phyloP scores from a whole-genome alignment of 1,140 invertebrate species.

The Diuraphis noxia region DNA sequence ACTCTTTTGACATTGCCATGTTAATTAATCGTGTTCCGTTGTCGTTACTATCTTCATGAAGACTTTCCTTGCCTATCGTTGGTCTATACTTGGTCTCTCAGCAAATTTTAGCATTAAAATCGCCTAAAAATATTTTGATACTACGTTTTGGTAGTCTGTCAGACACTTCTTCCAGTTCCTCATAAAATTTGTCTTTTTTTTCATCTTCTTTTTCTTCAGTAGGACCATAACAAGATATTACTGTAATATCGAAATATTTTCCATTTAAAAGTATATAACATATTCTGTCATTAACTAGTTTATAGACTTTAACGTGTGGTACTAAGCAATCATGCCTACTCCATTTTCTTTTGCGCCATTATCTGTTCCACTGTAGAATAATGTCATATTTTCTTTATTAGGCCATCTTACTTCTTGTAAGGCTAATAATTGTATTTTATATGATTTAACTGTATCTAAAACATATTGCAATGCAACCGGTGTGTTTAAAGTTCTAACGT shows the following conservation, averaged over 20 bases:
- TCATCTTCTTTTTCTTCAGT: conserved; percentile 50
- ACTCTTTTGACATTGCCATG: conserved; percentile 10
- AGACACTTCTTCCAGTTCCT: conserved; percentile 32
- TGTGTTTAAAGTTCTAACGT: conserved; percentile 53
- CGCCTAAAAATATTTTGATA: conserved; percentile 37
- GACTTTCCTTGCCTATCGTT: background rate
- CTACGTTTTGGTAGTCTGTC: conserved; percentile 46
- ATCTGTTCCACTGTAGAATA: conserved; percentile 40
- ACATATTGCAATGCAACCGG: conserved; percentile 50
- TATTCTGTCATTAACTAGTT: conserved; percentile 45
- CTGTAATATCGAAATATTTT: conserved; percentile 35
- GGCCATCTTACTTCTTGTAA: conserved; percentile 55
- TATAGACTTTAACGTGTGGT: no score
- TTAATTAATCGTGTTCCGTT: conserved; percentile 54
- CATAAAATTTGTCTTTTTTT: conserved; percentile 54
- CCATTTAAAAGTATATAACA: conserved; percentile 47
- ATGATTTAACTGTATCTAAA: no score
- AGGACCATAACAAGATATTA: conserved; percentile 35
- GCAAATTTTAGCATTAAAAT: no score
- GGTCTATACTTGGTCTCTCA: conserved; percentile 12
- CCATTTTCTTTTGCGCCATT: conserved; percentile 28
- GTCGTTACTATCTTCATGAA: conserved; percentile 52
- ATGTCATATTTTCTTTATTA: conserved; percentile 47
- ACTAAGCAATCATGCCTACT: conserved; percentile 30
- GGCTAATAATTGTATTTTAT: conserved; percentile 54